Base-by-base conservation (phyloP, 2,797 vertebrate genomes). In the Gastrophryne carolinensis region DNA sequence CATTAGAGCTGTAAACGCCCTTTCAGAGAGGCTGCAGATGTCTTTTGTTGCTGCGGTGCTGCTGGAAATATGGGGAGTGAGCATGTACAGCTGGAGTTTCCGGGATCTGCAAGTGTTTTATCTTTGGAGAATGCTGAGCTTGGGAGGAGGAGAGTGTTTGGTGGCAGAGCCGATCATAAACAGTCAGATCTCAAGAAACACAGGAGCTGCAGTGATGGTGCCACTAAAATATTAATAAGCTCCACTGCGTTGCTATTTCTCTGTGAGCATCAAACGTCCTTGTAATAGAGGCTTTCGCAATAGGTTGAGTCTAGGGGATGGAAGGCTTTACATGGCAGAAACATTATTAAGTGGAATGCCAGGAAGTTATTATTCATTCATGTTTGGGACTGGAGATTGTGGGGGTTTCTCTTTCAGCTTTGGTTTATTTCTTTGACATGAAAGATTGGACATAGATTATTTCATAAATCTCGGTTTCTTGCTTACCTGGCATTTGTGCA, bases 181-280 rank as follows among this genome's bases (percentile, higher is more conserved):
- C 57, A 64, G 67, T 57, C 67, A 64, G 66, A 50, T 32, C 56
- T 63, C 47, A 6, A 37, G 78, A 72, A 79, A 58, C 80, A 66
- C 71, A 58, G 65, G 64, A 79, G 81, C 87, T 85, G 83, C 86
- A 86, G 84, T 82, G 84, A 82, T 29, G 37, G 75, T 9, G 78
- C 79, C 82, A 83, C 82, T 82, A 79, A 86, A 87, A 86, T 88
- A 87, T 86, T 86, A 85, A 88, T 86, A 81, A 86, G 82, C 69
- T 62, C 63, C 54, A 64, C 66, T 68, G 67, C 57, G 44, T 69
- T 68, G 72, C 41, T 65, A 17, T 24, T 29, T 44, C 56, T 26
- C 2, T 3, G 29, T 11, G 35, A 56, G 74, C 74, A 64, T 64
- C 58, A 47, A 53, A 61, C 19, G 57, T 76, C 57, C 73, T 77